A percentile compares a stretch with the other conserved stretches of the same genome.
Conservation (phyloP, 2,888 invertebrate species). For the Saturnia pavonia region DNA sequence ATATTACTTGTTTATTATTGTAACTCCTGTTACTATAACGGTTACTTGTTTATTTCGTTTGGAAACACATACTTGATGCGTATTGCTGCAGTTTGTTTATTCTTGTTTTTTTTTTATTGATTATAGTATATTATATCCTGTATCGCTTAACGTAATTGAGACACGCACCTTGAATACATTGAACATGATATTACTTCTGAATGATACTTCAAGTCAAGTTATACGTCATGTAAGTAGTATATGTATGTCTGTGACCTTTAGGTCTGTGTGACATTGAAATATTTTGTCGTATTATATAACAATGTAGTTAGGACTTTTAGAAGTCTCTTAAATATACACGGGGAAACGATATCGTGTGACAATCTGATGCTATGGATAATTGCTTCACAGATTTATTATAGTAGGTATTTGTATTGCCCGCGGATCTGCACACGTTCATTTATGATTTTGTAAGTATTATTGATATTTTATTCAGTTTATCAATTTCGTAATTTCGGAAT, state of each 20-base stretch:
- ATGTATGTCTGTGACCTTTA: slow-evolving; percentile 6
- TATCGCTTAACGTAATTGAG: slow-evolving; percentile 29
- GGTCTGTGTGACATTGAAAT: slow-evolving; percentile 9
- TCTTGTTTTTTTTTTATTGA: slow-evolving; percentile 18
- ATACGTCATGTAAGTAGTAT: no score
- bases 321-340: background rate
- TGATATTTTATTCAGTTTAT: no score
- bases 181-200: slow-evolving; percentile 37
- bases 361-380: background rate
- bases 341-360: background rate
- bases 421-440: no score
- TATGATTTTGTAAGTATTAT: no score
- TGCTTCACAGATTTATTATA: background rate
- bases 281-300: background rate
- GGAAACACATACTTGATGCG: no score
- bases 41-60: background rate
- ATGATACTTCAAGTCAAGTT: slow-evolving; percentile 27
- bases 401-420: no score
- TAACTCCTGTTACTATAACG: no score
- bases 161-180: slow-evolving; percentile 26
- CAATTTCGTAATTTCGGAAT: no score
- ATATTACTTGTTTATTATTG: no score
- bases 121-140: slow-evolving; percentile 19
- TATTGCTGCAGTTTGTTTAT: background rate
- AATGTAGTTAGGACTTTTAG: background rate